Evolutionary conservation across 37 sponge, comb jelly and placozoan species (phyloP), one percentile per base, ranked within the genome.

Genomic region (Beroe forskalii): DNA sequence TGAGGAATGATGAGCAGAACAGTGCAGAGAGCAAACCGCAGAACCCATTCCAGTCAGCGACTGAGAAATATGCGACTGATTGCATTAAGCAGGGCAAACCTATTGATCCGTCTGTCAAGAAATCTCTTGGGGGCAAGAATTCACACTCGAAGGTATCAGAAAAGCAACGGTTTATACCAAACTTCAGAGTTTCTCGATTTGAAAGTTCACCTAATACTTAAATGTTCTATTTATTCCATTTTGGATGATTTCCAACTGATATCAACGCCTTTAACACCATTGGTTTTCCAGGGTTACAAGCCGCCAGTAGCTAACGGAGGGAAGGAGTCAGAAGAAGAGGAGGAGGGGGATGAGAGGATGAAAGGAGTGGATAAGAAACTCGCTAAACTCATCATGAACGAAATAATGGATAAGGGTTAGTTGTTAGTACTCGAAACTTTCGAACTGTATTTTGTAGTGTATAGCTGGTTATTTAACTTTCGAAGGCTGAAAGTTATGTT

Each of bases 361-460:
- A 80, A 43, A 25, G 86, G 86, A 4, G 86, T 80, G 40, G 86
- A 80, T 30, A 80, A 80, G 35, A 80, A 80, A 42, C 48, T 80
- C 8, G 86, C 86, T 0, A 80, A 80, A 43, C 27, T 80, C 3
- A 80, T 80, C 4, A 35, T 80, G 30, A 80, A 80, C 35, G 86
- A 80, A 80, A 80, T 80, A 23, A 80, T 80, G 86, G 86, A 80
- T 24, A 80, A 80, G 35, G 86, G 86, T 80, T 12, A 48, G 55
- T 48, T 48, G 55, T 12, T 48, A 48, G 55, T 48, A 48, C 55
- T 48, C 12, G 55, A 48, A n/a, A n/a, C n/a, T n/a, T n/a, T n/a
- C n/a, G n/a, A n/a, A n/a, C n/a, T n/a, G n/a, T n/a, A n/a, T n/a
- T n/a, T n/a, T n/a, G n/a, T n/a, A n/a, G n/a, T n/a, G n/a, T n/a